Base-by-base conservation (phyloP, 1,140 invertebrate species). In the Papilio polytes region DNA sequence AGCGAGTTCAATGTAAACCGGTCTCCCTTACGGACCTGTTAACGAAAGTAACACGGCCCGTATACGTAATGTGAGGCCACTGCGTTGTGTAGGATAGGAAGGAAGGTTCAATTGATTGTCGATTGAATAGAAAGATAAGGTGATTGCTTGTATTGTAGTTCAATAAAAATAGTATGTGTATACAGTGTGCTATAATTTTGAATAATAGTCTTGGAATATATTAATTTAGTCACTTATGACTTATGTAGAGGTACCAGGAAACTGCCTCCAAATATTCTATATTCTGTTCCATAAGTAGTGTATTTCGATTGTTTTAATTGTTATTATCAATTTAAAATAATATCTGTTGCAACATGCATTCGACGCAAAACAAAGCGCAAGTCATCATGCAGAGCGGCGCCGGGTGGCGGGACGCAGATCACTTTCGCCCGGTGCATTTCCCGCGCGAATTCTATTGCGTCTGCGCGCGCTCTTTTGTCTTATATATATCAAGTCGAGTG, bases 401-500 rank as follows among this genome's bases (percentile, higher is more conserved):
- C 53, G n/a, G 6, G 18, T 18, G n/a, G 18, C 7, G 53, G 53
- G n/a, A 12, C 18, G n/a, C n/a, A 46, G 46, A 22, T 26, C 74
- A 76, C 74, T 76, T 51, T 76, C 74, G 46, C 74, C 46, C 20
- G 20, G 10, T 76, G 46, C 74, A 51, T 51, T 76, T 76, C 74
- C 12, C 74, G 74, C 74, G 74, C 46, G 46, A 76, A 76, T 76
- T 20, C 44, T 26, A 53, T 51, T 76, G 41, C 74, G 74, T 51
- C 20, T 51, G 74, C 74, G n/a, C 73, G 36, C 15, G 18, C 18
- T 73, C 41, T 73, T 76, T 76, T 51, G 74, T 76, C 20, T 76
- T 51, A 76, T 51, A 53, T 76, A 53, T 76, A 76, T 76, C 74
- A 22, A 46, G 2, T 76, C 8, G 9, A 76, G 20, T 76, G 74